Base-by-base conservation (phyloP, 2,888 invertebrate species). In the Timandra comae region DNA sequence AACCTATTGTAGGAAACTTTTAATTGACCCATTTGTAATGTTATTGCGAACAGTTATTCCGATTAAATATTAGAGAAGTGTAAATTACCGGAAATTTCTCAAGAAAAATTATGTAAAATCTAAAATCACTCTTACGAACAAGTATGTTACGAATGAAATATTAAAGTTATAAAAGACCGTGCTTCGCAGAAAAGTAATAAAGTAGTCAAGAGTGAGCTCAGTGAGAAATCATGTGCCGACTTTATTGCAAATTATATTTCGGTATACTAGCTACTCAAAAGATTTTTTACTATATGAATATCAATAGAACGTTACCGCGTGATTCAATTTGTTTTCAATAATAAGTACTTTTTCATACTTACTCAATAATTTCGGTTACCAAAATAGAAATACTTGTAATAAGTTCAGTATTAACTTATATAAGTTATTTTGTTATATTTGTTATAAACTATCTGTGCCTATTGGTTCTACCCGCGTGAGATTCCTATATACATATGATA, bases 161-260 rank as follows among this genome's bases (percentile, higher is more conserved):
- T 63, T 59, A 62, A 63, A 63, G 52, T 59, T 55, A 62, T 67
- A 63, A 66, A 65, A 49, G 46, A 54, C 56, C 48, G 46, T 40
- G 56, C 56, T 73, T 67, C 66, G 56, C 55, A 55, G 72, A 70
- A 73, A 70, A 64, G 72, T 68, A 68, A 71, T 74, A 74, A 73
- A 75, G 66, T 60, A 68, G 67, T 68, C 69, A 61, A 58, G 57
- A 52, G 58, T 55, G 63, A 64, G 53, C 48, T 53, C 45, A 40
- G 59, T 49, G 53, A 67, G 64, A 67, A 74, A 69, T 72, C 64
- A 63, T 67, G 55, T 56, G 61, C 53, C 43, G 51, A 58, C 56
- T 69, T 71, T 69, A 73, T 68, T 69, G 69, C 68, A 72, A 72
- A 75, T 73, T 71, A 71, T 68, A 67, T 70, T 70, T 70, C 52